These are phyloP conservation scores for Chouioia cunea DNA, from an alignment of 2,888 invertebrate species.

Conservation along the genomic window DNA sequence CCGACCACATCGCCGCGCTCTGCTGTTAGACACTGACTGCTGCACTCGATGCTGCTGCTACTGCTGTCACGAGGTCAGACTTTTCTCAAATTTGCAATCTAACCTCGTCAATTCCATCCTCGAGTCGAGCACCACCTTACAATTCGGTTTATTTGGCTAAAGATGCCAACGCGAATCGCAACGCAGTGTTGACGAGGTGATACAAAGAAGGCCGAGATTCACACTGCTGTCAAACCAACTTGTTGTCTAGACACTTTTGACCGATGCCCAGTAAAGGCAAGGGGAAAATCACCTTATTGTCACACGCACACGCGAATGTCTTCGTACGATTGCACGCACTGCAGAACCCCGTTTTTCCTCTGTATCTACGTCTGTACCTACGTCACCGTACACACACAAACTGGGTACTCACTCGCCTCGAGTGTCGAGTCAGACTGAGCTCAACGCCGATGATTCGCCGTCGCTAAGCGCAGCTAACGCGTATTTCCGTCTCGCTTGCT, in stretches of 20 bases:
- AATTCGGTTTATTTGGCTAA: not conserved
- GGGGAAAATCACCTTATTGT: not conserved
- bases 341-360: too few species aligned
- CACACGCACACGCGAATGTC: too few species aligned
- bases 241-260: too few species aligned
- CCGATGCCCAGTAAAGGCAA: not conserved
- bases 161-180: not conserved
- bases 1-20: constrained; percentile 38
- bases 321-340: not conserved
- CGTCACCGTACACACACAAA: not conserved
- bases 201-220: constrained; percentile 42
- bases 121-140: not conserved
- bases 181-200: not conserved
- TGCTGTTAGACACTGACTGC: not conserved
- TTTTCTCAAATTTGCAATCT: constrained; percentile 12
- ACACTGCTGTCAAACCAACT: not conserved
- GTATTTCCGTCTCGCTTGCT: constrained; percentile 1
- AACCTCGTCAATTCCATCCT: not conserved
- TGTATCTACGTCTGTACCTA: not conserved
- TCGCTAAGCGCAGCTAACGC: constrained; percentile 25
- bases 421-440: constrained; percentile 33
- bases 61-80: constrained; percentile 29
- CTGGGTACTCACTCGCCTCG: constrained; percentile 23
- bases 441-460: constrained; percentile 10
- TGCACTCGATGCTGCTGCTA: not conserved